Base-by-base conservation (phyloP, 2,113 vertebrate species). In the Eptesicus fuscus region DNA sequence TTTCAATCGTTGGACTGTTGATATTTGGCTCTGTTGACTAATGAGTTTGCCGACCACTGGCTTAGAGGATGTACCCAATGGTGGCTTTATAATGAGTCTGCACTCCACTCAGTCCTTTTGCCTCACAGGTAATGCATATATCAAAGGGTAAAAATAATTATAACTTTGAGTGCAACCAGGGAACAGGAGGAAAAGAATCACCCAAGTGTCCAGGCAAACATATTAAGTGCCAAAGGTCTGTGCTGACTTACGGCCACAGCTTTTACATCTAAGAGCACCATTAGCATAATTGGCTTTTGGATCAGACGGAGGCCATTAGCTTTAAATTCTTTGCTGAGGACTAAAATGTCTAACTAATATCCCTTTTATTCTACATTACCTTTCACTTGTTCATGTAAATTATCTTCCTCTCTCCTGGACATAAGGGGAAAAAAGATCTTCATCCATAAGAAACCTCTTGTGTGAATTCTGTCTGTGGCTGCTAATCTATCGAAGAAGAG, bases 201-300 rank as follows among this genome's bases (percentile, higher is more conserved):
- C 37, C 83, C 80, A 94, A 92, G 96, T 84, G 97, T 96, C 97
- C 82, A 37, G 5, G 82, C 71, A 80, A 83, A 96, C 77, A 93
- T 30, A 90, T 14, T 76, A 71, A 76, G 86, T 9, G 53, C 0
- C 53, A 96, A 96, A 83, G 85, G 94, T 89, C 95, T 32, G 8
- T 90, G 89, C 53, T 96, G 96, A 98, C 95, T 96, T 77, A 95
- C 0, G 0, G 96, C 70, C 96, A 65, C 3, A 65, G 96, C 94
- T 98, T 97, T 96, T n/a, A 97, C 85, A 94, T 97, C 97, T 96
- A 86, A 94, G 0, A 63, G 90, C 23, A 69, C 70, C 73, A 98
- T 98, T 98, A 98, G 96, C 95, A 97, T 98, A 98, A 98, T 98
- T 98, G 98, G 96, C 92, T 97, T 97, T 88, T 83, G 96, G 91